Evolutionary conservation across 2,888 invertebrate species (phyloP), one percentile per base, ranked within the genome.

Genomic region (Baccha elongata): DNA sequence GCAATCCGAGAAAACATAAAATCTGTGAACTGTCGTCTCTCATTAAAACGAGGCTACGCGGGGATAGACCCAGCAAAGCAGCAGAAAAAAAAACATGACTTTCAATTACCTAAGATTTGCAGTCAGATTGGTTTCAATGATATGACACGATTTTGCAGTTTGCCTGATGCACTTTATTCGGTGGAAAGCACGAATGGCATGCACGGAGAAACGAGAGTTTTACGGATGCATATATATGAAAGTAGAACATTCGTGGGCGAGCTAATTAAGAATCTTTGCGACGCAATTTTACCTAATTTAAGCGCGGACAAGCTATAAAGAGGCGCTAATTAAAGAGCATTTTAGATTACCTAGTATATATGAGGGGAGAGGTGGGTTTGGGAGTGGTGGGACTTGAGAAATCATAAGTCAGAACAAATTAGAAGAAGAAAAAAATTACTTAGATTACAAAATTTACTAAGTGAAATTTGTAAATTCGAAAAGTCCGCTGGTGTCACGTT

Each of bases 101-200:
- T 65, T 78, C 78, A 76, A 73, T 74, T 69, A 42, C 68, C 73
- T 68, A 37, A 69, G 80, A 71, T 75, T 75, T 40, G 69, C 68
- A 76, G 46, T 65, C 65, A 72, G 71, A 81, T 75, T 81, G 81
- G 67, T 76, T 76, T 81, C 71, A 81, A 76, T 75, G 81, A 75
- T 69, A 75, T 81, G 80, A 81, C 81, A 81, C 76, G 67, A 76
- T 81, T 81, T 60, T 72, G 48, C 42, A 62, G 73, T 35, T 64
- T 35, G 62, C 62, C 55, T 73, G 13, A 35, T 42, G 62, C 62
- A 48, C 50, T 48, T 72, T 53, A 68, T 79, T 68, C 46, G 32
- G 67, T 37, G 32, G 44, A 62, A 19, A 62, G 55, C 48, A 67
- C 23, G 67, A 3, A 44, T 23, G 42, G 32, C 55, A 65, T 58